Evolutionary conservation across 1,140 invertebrate genomes (phyloP).

Genomic region (Rhizoglyphus robini): DNA sequence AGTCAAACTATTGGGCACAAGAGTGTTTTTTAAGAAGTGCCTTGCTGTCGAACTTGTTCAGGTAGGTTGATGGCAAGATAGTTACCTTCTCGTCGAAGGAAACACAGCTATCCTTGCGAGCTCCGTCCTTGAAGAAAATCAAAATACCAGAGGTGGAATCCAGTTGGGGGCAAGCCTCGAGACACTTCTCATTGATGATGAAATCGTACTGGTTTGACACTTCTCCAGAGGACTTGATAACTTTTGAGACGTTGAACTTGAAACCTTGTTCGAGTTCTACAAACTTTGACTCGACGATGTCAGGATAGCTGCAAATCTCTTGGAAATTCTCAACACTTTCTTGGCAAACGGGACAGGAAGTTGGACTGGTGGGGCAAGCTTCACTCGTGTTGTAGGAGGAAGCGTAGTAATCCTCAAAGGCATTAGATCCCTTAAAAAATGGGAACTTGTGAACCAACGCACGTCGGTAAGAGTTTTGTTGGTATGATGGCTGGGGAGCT

Average conservation of each 20-base stretch:
- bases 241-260: constrained; percentile 1
- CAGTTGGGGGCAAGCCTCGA: constrained; percentile 5
- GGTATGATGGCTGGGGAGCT: background rate
- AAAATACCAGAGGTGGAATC: background rate
- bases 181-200: constrained; percentile 1
- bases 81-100: background rate
- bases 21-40: background rate
- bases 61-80: constrained; percentile 6
- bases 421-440: background rate
- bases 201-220: background rate
- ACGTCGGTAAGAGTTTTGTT: background rate
- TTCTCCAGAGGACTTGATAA: background rate
- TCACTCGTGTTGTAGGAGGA: background rate
- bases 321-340: background rate
- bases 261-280: constrained; percentile 1
- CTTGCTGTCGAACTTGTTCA: constrained; percentile 1
- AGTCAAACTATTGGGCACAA: background rate
- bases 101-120: background rate
- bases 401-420: background rate
- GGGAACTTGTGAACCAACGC: background rate
- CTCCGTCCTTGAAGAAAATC: background rate
- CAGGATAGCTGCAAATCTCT: background rate
- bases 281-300: background rate
- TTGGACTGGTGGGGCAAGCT: background rate
- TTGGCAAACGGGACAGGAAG: background rate